Conservation (phyloP, 2,888 invertebrate species). For the Acanthosoma haemorrhoidale region DNA sequence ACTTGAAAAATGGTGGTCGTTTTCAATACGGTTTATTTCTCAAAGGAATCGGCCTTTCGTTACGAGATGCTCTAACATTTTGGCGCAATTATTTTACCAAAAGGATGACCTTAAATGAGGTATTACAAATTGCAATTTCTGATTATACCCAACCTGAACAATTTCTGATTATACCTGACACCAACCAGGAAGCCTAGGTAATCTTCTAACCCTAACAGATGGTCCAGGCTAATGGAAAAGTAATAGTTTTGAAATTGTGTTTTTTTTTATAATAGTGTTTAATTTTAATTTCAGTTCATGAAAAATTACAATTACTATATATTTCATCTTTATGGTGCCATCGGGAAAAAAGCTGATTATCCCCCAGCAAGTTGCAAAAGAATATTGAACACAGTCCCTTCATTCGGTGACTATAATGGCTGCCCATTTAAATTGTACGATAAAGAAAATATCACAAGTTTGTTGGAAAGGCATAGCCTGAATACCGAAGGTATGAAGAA, state of each 20-base stretch:
- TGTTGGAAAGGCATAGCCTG: not conserved
- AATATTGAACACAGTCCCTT: constrained; percentile 28
- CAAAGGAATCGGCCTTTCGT: constrained; percentile 34
- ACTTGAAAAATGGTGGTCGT: constrained; percentile 34
- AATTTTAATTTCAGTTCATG: constrained; percentile 29
- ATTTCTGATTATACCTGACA: too few species aligned
- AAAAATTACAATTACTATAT: constrained; percentile 33
- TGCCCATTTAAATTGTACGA: constrained; percentile 35
- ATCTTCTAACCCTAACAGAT: too few species aligned
- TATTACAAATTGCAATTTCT: too few species aligned
- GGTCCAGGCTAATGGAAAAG: too few species aligned
- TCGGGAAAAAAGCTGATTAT: constrained; percentile 36
- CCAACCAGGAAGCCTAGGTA: too few species aligned
- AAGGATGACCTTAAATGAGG: constrained; percentile 27
- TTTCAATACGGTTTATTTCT: constrained; percentile 35
- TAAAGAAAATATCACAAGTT: constrained; percentile 9
- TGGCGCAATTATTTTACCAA: constrained; percentile 35
- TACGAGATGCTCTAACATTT: constrained; percentile 29
- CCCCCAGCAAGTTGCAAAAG: constrained; percentile 33
- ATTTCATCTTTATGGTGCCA: constrained; percentile 32
- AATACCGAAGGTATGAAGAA: constrained; percentile 2
- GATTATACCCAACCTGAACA: too few species aligned
- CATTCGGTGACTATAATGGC: constrained; percentile 33
- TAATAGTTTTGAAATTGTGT: not conserved
- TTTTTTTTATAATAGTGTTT: not conserved